Evolutionary conservation across 2,888 invertebrate species (phyloP), one percentile per base, ranked within the genome.

Genomic region (Hypomecis atomaria): DNA sequence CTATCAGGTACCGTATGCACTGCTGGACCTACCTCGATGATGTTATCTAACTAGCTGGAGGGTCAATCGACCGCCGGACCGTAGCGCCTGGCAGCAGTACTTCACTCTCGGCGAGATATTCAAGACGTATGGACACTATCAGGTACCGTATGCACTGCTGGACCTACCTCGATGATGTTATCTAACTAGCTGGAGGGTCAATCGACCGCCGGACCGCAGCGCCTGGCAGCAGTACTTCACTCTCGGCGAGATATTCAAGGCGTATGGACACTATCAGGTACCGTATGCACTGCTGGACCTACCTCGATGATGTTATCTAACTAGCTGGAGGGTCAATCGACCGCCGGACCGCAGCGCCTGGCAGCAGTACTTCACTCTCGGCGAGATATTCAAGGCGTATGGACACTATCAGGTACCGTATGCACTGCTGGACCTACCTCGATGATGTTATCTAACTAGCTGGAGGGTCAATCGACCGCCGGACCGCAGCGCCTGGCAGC

Each of bases 171-270:
- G 98, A 98, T 85, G 98, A 98, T 88, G 98, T 98, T 47, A 97
- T 97, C 74, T 97, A 96, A 82, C 93, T 98, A 78, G 10, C 93
- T 98, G 45, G 97, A 97, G 79, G 95, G 97, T 63, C 97, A 97
- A n/a, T n/a, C n/a, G n/a, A 83, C 95, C 97, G 37, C 96, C 96
- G 0, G 97, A 97, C 81, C 96, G 96, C 79, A 96, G 96, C 81
- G 96, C 97, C 3, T 98, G 97, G 98, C 96, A 97, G 81, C 98
- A 98, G 87, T 97, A 98, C 90, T 97, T 97, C 84, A 97, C 97
- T 6, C 94, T 98, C 59, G 98, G 98, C 6, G 97, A 98, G 89
- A 98, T 98, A 85, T 96, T 97, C 82, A 97, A 97, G 90, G 97
- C 97, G 0, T 97, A 97, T 80, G 97, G 97, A 74, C 97, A 97